Evolutionary conservation across 2,888 invertebrate genomes (phyloP).

Genomic region (Sminthurinus aureus): DNA sequence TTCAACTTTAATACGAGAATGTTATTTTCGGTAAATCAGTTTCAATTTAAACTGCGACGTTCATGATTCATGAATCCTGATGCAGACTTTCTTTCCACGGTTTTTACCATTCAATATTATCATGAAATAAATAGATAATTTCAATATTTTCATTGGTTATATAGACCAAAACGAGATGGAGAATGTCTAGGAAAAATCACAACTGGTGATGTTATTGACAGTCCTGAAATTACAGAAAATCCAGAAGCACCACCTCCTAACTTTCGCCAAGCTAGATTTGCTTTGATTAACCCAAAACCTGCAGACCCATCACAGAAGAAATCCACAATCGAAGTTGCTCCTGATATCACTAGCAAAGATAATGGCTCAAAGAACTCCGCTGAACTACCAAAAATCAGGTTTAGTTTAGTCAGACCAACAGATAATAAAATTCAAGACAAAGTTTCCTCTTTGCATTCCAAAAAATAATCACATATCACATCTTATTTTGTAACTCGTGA

Average conservation of each 20-base stretch:
- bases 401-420: not conserved
- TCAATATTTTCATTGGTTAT: not conserved
- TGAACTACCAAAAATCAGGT: not conserved
- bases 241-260: not conserved
- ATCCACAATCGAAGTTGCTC: not conserved
- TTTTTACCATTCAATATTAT: no score
- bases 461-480: no score
- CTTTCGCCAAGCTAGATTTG: not conserved
- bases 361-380: not conserved
- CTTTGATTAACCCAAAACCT: not conserved
- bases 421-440: no score
- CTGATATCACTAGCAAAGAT: not conserved
- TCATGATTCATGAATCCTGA: not conserved
- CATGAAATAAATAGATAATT: no score
- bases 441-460: no score
- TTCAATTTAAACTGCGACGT: not conserved
- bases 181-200: not conserved
- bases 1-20: conserved; percentile 81
- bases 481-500: no score
- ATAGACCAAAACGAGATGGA: not conserved
- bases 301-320: not conserved
- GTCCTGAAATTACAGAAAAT: not conserved
- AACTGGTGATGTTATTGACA: not conserved
- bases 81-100: no score
- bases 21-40: conserved; percentile 48